phyloP scores from a whole-genome alignment of 1,140 invertebrate genomes.

The Lepidurus apus region DNA sequence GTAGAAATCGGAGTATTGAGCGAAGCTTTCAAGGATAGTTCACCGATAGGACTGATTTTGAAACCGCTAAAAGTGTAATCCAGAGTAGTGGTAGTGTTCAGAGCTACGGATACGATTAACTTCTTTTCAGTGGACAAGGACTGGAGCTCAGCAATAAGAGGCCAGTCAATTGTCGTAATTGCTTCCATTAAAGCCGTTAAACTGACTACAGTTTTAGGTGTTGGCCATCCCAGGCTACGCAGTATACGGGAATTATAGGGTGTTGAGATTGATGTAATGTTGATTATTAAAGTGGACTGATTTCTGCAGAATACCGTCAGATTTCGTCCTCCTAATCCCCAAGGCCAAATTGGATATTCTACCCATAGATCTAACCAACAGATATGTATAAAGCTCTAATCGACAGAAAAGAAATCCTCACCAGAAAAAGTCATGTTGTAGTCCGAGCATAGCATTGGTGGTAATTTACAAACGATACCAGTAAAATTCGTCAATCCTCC shows the following conservation, averaged over 20 bases:
- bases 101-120: background rate
- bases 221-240: background rate
- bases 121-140: background rate
- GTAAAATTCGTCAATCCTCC: background rate
- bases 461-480: background rate
- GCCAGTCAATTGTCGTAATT: background rate
- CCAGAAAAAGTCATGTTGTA: background rate
- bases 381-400: background rate
- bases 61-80: background rate
- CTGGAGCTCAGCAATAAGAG: no score
- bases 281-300: background rate
- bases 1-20: background rate
- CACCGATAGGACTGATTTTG: background rate
- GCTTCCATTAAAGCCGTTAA: background rate
- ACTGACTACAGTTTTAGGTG: background rate
- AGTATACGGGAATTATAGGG: background rate
- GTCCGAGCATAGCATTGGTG: background rate
- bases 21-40: background rate
- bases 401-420: background rate
- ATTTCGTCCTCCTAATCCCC: background rate
- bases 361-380: background rate
- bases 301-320: background rate
- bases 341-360: background rate
- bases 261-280: background rate
- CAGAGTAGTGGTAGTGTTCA: background rate